These are phyloP conservation scores for Picathartes gymnocephalus DNA, from an alignment of 2,113 vertebrate species.

Conservation along the genomic window DNA sequence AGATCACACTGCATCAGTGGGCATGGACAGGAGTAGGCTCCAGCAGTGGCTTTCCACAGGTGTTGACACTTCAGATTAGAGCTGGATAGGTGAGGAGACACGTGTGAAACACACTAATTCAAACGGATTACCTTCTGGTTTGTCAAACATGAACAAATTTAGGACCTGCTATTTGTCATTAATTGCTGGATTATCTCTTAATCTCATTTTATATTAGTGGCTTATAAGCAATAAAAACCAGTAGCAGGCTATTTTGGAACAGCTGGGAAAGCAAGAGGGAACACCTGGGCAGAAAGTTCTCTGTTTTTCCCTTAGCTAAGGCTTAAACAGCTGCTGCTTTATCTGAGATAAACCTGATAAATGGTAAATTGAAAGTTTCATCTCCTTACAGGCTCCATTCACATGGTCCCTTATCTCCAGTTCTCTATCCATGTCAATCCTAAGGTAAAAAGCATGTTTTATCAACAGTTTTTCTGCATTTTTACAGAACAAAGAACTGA, in stretches of 20 bases:
- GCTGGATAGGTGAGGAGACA: slow-evolving; percentile 4
- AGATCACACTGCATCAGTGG: background rate
- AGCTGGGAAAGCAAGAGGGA: background rate
- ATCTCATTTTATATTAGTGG: slow-evolving; percentile 44
- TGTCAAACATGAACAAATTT: slow-evolving; percentile 21
- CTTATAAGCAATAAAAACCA: slow-evolving; percentile 5
- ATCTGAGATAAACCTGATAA: slow-evolving; percentile 42
- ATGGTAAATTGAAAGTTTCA: slow-evolving; percentile 28
- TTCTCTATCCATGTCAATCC: background rate
- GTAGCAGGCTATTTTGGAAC: slow-evolving; percentile 5
- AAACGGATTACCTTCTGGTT: slow-evolving; percentile 39
- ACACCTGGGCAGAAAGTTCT: slow-evolving; percentile 6
- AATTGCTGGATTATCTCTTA: slow-evolving; percentile 60
- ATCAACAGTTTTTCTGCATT: background rate
- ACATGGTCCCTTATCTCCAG: background rate
- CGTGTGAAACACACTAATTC: slow-evolving; percentile 11
- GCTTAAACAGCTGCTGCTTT: slow-evolving; percentile 26
- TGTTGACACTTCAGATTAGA: slow-evolving; percentile 57
- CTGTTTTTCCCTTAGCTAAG: background rate
- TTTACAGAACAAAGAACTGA: background rate
- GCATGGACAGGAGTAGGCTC: background rate
- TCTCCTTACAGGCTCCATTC: background rate
- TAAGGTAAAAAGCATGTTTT: background rate
- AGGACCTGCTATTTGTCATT: slow-evolving; percentile 21
- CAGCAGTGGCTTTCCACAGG: background rate